Percentiles rank a stretch among this genome's conserved stretches.
Conservation (phyloP, 2,888 invertebrate genomes). For the Zaprionus lineosus region DNA sequence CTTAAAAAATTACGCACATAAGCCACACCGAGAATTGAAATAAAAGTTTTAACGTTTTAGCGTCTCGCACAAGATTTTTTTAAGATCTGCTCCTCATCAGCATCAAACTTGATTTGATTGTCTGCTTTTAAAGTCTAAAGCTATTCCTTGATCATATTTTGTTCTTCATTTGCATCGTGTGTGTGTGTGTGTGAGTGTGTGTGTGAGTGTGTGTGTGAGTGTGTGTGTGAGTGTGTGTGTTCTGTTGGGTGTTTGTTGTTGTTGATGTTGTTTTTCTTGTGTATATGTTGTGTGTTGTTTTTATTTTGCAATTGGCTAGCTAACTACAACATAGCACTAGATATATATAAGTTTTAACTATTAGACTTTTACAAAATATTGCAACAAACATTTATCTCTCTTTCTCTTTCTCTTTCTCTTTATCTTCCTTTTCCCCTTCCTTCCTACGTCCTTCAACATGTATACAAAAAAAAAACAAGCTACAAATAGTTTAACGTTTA, state of each 20-base stretch:
- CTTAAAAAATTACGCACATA: conserved; percentile 41
- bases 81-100: background rate
- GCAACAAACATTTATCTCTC: conserved; percentile 55
- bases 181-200: too few relatives aligned
- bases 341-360: conserved; percentile 58
- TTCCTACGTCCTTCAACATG: conserved; percentile 28
- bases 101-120: conserved; percentile 58
- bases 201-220: too few relatives aligned
- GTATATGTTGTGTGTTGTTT: conserved; percentile 14
- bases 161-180: conserved; percentile 36
- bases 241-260: conserved; percentile 14
- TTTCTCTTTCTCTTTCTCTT: conserved; percentile 1
- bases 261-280: conserved; percentile 4
- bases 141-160: conserved; percentile 40
- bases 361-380: conserved; percentile 72
- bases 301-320: conserved; percentile 64
- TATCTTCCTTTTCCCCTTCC: conserved; percentile 14
- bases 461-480: conserved; percentile 61
- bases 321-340: conserved; percentile 68
- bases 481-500: conserved; percentile 73
- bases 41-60: conserved; percentile 7
- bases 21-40: conserved; percentile 59
- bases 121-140: conserved; percentile 64
- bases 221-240: conserved; percentile 9
- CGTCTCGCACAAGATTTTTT: conserved; percentile 1